Conservation (phyloP, 2,888 invertebrate genomes). For the Agrotis segetum region DNA sequence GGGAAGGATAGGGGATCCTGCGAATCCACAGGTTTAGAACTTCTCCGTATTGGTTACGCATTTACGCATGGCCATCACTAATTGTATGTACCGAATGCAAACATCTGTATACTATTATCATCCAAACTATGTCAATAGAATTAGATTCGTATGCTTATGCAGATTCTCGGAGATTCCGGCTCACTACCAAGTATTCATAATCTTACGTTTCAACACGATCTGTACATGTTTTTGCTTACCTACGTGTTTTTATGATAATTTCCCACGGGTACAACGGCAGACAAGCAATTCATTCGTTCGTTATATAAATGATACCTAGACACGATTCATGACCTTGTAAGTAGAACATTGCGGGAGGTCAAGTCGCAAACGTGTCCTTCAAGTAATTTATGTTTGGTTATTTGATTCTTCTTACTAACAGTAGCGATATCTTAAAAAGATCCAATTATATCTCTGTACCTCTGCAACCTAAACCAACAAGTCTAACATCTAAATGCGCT, state of each 20-base stretch:
- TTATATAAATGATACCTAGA: slow-evolving; percentile 66
- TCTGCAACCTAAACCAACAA: slow-evolving; percentile 19
- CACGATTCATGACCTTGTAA: slow-evolving; percentile 54
- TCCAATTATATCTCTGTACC: slow-evolving; percentile 13
- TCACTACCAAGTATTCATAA: slow-evolving; percentile 80
- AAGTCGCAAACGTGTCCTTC: slow-evolving; percentile 42
- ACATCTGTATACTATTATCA: slow-evolving; percentile 66
- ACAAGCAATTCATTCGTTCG: slow-evolving; percentile 76
- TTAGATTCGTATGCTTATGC: slow-evolving; percentile 72
- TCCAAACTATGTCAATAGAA: slow-evolving; percentile 68
- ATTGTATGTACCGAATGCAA: slow-evolving; percentile 58
- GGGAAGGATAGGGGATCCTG: no score
- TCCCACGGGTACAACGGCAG: slow-evolving; percentile 83
- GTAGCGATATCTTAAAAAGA: not conserved
- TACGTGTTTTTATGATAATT: slow-evolving; percentile 77
- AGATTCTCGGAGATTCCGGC: slow-evolving; percentile 86
- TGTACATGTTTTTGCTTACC: slow-evolving; percentile 72
- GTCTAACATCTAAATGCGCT: slow-evolving; percentile 40
- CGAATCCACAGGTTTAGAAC: not conserved
- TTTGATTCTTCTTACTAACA: slow-evolving; percentile 15
- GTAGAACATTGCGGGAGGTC: slow-evolving; percentile 53
- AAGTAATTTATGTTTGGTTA: slow-evolving; percentile 22
- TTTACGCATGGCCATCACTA: slow-evolving; percentile 2
- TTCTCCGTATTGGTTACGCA: not conserved
- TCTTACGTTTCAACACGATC: slow-evolving; percentile 77